phyloP scores from a whole-genome alignment of 1,140 invertebrate species.

The Dendrolimus punctatus region DNA sequence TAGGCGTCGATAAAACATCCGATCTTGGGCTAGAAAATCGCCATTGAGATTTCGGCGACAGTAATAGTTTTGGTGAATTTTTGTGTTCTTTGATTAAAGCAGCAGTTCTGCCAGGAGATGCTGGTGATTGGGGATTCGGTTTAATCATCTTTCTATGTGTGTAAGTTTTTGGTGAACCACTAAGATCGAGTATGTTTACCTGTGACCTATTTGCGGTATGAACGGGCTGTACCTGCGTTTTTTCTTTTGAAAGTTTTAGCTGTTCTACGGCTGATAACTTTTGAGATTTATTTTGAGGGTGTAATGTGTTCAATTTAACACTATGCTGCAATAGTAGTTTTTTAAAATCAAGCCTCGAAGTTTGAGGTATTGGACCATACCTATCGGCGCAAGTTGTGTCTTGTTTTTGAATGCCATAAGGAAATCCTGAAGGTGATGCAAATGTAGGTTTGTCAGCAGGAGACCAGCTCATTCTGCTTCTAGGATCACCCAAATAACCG shows the following conservation, averaged over 20 bases:
- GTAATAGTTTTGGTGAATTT: conserved; percentile 76
- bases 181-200: conserved; percentile 76
- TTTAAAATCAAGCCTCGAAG: conserved; percentile 86
- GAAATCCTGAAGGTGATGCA: conserved; percentile 15
- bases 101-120: conserved; percentile 66
- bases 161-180: conserved; percentile 78
- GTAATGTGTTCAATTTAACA: conserved; percentile 72
- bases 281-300: conserved; percentile 70
- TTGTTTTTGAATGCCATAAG: conserved; percentile 62
- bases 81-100: conserved; percentile 70
- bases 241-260: conserved; percentile 80
- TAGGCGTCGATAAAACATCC: conserved; percentile 87
- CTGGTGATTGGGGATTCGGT: conserved; percentile 65
- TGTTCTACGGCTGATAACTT: conserved; percentile 88
- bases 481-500: conserved; percentile 71
- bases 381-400: conserved; percentile 73
- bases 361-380: conserved; percentile 75
- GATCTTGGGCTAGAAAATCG: conserved; percentile 81
- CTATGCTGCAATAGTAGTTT: conserved; percentile 82
- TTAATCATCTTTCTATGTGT: conserved; percentile 73
- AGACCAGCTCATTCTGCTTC: conserved; percentile 71
- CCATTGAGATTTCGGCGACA: conserved; percentile 80
- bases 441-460: conserved; percentile 55
- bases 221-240: conserved; percentile 51
- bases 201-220: conserved; percentile 55